phyloP scores from a whole-genome alignment of 2,797 vertebrate genomes.

The Nyctalus aviator region DNA sequence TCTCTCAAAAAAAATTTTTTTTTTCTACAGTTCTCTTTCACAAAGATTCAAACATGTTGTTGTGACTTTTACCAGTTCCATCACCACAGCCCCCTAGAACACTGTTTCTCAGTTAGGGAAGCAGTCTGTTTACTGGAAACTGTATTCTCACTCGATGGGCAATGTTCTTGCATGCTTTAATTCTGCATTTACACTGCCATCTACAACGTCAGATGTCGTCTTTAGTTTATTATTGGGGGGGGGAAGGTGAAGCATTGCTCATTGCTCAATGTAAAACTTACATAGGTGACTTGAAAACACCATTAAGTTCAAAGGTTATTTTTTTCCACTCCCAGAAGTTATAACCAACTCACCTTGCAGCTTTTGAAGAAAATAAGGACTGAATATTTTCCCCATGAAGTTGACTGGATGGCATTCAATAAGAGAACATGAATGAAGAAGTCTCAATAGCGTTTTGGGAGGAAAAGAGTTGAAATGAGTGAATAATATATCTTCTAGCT shows the following conservation, averaged over 20 bases:
- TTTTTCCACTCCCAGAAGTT: neutral
- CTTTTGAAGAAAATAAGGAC: conserved; percentile 93
- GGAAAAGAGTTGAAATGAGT: conserved; percentile 90
- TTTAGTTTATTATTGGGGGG: no score
- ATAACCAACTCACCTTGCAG: conserved; percentile 91
- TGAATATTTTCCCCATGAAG: conserved; percentile 94
- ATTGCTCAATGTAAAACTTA: neutral
- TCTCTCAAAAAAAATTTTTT: neutral
- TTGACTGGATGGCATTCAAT: conserved; percentile 94
- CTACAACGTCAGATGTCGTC: neutral
- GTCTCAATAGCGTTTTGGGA: conserved; percentile 89
- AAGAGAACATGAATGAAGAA: conserved; percentile 94
- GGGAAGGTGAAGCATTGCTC: neutral
- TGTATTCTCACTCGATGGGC: neutral
- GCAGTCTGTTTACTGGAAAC: neutral
- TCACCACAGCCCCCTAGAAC: rapidly evolving
- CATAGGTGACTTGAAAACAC: neutral
- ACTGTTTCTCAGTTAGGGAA: neutral
- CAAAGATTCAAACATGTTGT: neutral
- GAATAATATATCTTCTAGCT: conserved; percentile 91
- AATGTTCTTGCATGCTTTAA: neutral
- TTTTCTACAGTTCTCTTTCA: neutral
- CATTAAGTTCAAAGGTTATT: neutral
- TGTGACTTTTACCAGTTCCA: no score
- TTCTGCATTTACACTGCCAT: neutral